Conservation (phyloP, 2,113 vertebrate genomes). For the Glaucidium brasilianum region DNA sequence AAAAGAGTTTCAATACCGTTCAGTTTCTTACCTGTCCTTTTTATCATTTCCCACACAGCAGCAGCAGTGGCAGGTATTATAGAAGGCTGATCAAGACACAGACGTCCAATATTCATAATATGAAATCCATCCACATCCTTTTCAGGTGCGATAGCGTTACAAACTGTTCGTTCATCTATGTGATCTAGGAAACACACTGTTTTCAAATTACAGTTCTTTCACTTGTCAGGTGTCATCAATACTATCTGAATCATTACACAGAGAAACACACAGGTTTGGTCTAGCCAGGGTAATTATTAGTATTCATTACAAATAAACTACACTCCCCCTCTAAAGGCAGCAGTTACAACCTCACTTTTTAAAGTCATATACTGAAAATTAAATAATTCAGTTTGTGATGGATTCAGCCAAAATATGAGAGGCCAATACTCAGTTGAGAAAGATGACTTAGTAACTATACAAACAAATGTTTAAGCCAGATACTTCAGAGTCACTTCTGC, state of each 20-base stretch:
- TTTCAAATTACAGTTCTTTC: neutral
- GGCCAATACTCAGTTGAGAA: neutral
- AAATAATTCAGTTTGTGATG: neutral
- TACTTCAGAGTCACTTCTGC: neutral
- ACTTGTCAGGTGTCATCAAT: neutral
- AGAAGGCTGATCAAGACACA: constrained; percentile 89
- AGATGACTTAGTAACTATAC: fast-evolving
- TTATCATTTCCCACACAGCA: constrained; percentile 93
- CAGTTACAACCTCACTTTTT: neutral
- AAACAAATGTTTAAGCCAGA: neutral
- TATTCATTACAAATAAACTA: neutral
- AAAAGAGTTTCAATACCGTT: neutral
- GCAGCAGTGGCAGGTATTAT: constrained; percentile 89
- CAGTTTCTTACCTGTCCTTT: constrained; percentile 78
- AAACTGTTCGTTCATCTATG: constrained; percentile 84
- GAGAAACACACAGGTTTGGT: neutral
- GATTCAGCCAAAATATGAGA: neutral
- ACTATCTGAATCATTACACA: neutral
- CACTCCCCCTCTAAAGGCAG: neutral
- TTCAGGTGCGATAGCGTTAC: constrained; percentile 85
- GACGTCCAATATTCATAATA: constrained; percentile 86
- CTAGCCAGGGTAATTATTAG: neutral
- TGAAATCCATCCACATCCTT: constrained; percentile 96
- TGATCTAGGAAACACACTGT: constrained; percentile 72
- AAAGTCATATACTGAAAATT: neutral